These are phyloP conservation scores for Copidosoma floridanum DNA, from an alignment of 1,140 invertebrate species.

Conservation along the genomic window DNA sequence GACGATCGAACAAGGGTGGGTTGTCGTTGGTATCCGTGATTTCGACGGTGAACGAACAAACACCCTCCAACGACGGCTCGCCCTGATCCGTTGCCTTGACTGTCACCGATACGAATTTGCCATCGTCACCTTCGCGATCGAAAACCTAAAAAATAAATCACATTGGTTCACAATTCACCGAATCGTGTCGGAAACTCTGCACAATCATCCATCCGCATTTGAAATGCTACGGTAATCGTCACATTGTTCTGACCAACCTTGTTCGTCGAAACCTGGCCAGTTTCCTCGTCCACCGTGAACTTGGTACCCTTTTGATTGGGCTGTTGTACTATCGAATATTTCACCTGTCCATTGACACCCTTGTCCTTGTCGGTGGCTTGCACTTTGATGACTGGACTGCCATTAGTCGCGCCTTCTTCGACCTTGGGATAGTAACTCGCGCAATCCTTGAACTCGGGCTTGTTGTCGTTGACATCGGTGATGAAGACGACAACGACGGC, in stretches of 20 bases:
- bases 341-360: conserved; percentile 88
- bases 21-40: conserved; percentile 95
- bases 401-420: conserved; percentile 88
- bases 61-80: conserved; percentile 90
- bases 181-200: no score
- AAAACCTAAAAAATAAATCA: conserved; percentile 66
- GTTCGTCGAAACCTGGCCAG: conserved; percentile 89
- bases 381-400: conserved; percentile 89
- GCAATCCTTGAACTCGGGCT: conserved; percentile 91
- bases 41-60: conserved; percentile 94
- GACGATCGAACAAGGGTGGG: conserved; percentile 89
- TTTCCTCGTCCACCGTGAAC: conserved; percentile 92
- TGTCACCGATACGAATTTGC: conserved; percentile 93
- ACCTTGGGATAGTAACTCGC: conserved; percentile 89
- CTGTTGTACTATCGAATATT: conserved; percentile 94
- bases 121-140: conserved; percentile 92
- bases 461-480: conserved; percentile 94
- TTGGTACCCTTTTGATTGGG: conserved; percentile 95
- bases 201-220: background rate
- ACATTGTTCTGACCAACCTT: conserved; percentile 59
- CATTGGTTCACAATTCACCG: background rate
- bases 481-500: conserved; percentile 96
- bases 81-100: conserved; percentile 95
- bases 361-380: conserved; percentile 93
- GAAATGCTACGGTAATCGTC: no score